These are phyloP conservation scores for Parnassius smintheus DNA, from an alignment of 2,888 invertebrate genomes.

Conservation along the genomic window DNA sequence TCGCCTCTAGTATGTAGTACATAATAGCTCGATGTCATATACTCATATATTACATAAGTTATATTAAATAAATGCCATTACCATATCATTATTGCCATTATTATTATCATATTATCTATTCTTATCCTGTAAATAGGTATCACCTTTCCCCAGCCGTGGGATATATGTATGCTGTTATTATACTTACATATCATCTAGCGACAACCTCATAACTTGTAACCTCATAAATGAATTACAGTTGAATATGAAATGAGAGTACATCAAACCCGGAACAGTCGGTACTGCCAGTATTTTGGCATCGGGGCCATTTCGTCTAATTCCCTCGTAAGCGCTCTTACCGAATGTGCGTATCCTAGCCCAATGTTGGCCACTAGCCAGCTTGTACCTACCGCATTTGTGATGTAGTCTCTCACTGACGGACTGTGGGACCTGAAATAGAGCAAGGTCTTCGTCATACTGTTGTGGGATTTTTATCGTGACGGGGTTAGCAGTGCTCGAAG, in stretches of 20 bases:
- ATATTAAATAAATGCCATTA: too few species aligned
- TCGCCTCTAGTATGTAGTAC: too few species aligned
- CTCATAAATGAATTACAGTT: too few species aligned
- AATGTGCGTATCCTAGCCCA: constrained; percentile 26
- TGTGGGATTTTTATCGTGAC: constrained; percentile 28
- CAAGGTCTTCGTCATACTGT: constrained; percentile 43
- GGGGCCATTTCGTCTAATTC: constrained; percentile 28
- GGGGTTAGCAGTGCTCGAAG: constrained; percentile 16
- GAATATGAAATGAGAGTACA: constrained; percentile 21
- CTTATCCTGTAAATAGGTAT: too few species aligned
- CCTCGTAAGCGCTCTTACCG: constrained; percentile 10
- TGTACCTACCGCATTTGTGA: constrained; percentile 40
- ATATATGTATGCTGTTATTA: too few species aligned
- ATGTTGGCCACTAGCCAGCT: constrained; percentile 43
- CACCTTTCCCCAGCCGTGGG: too few species aligned
- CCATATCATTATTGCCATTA: too few species aligned
- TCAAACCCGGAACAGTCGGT: constrained; percentile 35
- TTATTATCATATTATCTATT: too few species aligned
- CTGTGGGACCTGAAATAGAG: constrained; percentile 44
- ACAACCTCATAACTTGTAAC: too few species aligned
- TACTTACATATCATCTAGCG: too few species aligned
- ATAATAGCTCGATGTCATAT: too few species aligned
- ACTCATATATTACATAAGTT: too few species aligned
- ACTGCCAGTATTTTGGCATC: constrained; percentile 31
- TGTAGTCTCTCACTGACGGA: constrained; percentile 28